Base-by-base conservation (phyloP, 2,113 vertebrate species). In the Phyllostomus hastatus region DNA sequence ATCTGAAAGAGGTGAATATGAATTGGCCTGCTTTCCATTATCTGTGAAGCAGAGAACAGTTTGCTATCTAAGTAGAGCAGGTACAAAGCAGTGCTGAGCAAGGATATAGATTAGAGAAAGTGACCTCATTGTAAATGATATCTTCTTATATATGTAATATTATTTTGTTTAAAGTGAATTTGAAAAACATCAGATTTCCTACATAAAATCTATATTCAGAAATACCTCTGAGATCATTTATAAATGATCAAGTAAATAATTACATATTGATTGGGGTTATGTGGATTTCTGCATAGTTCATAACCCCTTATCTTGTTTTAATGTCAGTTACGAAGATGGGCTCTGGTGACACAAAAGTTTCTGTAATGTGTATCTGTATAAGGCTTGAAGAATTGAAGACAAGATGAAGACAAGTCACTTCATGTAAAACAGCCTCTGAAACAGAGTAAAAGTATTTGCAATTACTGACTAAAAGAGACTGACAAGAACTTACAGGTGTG, bases 1-100 rank as follows among this genome's bases (percentile, higher is more conserved):
- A 70, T 96, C 70, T 95, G 50, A 87, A 96, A 94, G 66, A 80
- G 57, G 43, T 92, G 66, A 90, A 0, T 48, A 50, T 79, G 54
- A 86, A 86, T 70, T 83, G 69, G 14, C 7, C n/a, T 61, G 38
- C 26, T 43, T 89, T 89, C 79, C 16, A 50, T 61, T 81, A 82
- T 35, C 24, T 57, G 22, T 31, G 22, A 82, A 80, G 35, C 76
- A 72, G 48, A 93, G 35, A 88, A 81, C 1, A 22, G 41, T 82
- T 76, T 67, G 22, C 26, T 84, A 26, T 35, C 88, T 84, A 81
- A 48, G 9, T 38, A 10, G 26, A 61, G 38, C 38, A 81, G 20
- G 35, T 50, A 61, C 0, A 61, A 72, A 22, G n/a, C 31, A 67
- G 17, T 57, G 41, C 17, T 72, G 78, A 72, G 17, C 50, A 88